Conservation (phyloP, 2,113 vertebrate species). For the Ciconia stormi region DNA sequence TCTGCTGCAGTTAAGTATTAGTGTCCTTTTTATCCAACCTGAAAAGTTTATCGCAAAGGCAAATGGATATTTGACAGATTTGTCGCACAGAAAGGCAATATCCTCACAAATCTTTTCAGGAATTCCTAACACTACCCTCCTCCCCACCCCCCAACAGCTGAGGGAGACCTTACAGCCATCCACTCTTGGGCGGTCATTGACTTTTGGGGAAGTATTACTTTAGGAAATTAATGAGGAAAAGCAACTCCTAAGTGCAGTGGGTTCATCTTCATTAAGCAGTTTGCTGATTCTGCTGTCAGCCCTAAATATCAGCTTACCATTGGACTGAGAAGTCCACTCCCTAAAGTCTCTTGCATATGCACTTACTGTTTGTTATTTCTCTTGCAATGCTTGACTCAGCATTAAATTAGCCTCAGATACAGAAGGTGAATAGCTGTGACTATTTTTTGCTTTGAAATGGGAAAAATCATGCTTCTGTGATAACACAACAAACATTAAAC, state of each 20-base stretch:
- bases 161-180: background rate
- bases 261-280: background rate
- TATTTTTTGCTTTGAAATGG: slow-evolving; percentile 6
- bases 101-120: background rate
- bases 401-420: background rate
- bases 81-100: background rate
- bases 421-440: background rate
- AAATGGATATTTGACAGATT: background rate
- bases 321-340: background rate
- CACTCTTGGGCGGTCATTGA: background rate
- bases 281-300: slow-evolving; percentile 2
- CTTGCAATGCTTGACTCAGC: background rate
- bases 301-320: background rate
- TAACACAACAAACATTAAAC: background rate
- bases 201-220: background rate
- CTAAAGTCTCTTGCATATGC: background rate
- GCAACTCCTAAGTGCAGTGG: background rate
- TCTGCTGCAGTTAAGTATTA: background rate
- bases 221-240: background rate
- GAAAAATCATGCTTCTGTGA: background rate
- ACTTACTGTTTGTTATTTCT: background rate
- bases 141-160: background rate
- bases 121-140: background rate
- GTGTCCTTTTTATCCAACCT: background rate
- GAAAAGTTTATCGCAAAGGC: background rate